Percentiles rank a stretch among this genome's conserved stretches.
phyloP scores from a whole-genome alignment of 2,113 vertebrate species.

The Istiophorus platypterus region DNA sequence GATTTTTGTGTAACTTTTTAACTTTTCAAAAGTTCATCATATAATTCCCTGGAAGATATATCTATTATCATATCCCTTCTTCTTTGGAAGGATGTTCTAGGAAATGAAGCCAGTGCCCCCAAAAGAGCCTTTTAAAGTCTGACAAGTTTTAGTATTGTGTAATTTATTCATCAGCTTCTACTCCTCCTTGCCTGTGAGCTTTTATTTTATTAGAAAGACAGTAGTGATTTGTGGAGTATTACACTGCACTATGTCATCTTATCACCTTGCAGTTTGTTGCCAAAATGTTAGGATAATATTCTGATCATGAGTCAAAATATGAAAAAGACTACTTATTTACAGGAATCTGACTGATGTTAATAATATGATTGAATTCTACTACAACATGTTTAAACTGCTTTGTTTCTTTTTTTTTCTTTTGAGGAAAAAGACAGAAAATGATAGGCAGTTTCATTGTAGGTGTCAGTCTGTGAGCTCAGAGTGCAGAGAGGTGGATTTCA shows the following conservation, averaged over 20 bases:
- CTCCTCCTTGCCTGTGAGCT: not conserved
- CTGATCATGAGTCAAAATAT: not conserved
- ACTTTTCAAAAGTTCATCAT: not conserved
- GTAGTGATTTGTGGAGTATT: not conserved
- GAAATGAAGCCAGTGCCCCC: not conserved
- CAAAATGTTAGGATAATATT: slow-evolving; percentile 8
- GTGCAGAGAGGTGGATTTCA: not conserved
- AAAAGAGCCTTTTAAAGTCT: not conserved
- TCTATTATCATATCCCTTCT: not conserved
- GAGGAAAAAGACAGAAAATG: not conserved
- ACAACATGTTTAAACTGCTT: not conserved
- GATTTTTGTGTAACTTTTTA: not conserved
- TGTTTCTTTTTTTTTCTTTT: not conserved
- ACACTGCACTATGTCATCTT: not conserved
- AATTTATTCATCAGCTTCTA: not conserved
- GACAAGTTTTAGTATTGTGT: not conserved
- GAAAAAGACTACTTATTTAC: slow-evolving; percentile 21
- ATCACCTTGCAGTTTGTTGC: not conserved
- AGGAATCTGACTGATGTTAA: slow-evolving; percentile 10
- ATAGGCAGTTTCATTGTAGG: not conserved
- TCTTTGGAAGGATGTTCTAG: not conserved
- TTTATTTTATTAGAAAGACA: not conserved
- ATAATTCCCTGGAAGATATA: not conserved
- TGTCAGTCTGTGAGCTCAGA: not conserved
- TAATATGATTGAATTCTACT: slow-evolving; percentile 20